These are phyloP conservation scores for Burhinus oedicnemus DNA, from an alignment of 2,113 vertebrate genomes.

Conservation along the genomic window DNA sequence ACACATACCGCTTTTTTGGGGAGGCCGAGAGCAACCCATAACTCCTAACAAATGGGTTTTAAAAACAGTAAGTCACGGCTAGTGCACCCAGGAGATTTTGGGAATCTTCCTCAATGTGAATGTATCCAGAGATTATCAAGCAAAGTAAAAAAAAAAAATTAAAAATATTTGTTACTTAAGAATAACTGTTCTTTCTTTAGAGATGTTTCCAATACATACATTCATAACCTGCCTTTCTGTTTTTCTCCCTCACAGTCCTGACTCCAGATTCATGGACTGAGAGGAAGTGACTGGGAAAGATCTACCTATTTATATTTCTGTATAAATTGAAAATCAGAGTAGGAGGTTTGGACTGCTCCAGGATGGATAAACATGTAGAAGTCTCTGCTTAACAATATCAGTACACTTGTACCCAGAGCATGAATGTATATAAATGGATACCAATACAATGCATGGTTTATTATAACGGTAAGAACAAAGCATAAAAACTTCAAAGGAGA, in stretches of 20 bases:
- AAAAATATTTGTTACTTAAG: not conserved
- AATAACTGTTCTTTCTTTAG: not conserved
- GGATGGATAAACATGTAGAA: not conserved
- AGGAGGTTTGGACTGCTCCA: not conserved
- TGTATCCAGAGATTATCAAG: not conserved
- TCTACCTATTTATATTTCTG: not conserved
- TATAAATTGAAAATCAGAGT: not conserved
- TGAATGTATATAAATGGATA: not conserved
- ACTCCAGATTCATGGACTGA: not conserved
- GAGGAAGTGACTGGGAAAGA: not conserved
- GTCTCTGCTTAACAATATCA: not conserved
- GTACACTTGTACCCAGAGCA: not conserved
- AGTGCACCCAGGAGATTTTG: too few relatives aligned
- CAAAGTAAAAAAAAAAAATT: not conserved
- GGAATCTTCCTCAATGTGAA: not conserved
- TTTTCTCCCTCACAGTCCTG: not conserved
- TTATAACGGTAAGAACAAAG: not conserved
- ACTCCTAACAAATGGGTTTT: too few relatives aligned
- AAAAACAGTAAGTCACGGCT: too few relatives aligned
- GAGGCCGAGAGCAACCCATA: too few relatives aligned
- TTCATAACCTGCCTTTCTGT: not conserved
- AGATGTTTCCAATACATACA: not conserved
- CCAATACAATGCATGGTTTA: not conserved
- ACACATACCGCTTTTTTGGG: too few relatives aligned
- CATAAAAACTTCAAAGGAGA: not conserved